Evolutionary conservation across 2,113 vertebrate genomes (phyloP).

Genomic region (Ctenodactylus gundi): DNA sequence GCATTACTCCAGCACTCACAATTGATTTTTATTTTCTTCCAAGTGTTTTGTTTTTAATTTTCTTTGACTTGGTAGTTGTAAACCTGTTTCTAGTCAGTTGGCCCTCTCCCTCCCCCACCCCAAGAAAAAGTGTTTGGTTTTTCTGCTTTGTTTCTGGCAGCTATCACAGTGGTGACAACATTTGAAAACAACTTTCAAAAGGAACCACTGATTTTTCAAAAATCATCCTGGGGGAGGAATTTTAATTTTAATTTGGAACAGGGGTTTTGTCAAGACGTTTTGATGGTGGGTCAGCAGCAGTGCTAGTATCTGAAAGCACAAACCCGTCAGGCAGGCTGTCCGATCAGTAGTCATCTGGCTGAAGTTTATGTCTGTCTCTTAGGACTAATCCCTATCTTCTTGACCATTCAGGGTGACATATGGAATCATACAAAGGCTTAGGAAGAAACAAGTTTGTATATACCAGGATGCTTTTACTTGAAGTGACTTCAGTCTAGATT

Average conservation of each 20-base stretch:
- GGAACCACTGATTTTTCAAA: slow-evolving; percentile 76
- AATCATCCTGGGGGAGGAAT: slow-evolving; percentile 63
- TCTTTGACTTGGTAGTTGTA: slow-evolving; percentile 76
- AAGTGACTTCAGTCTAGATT: slow-evolving; percentile 78
- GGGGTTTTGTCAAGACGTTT: slow-evolving; percentile 69
- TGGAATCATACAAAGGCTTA: slow-evolving; percentile 82
- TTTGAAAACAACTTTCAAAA: slow-evolving; percentile 76
- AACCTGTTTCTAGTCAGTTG: slow-evolving; percentile 75
- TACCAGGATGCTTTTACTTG: slow-evolving; percentile 73
- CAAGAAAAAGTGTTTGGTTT: slow-evolving; percentile 66
- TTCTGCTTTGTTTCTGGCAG: slow-evolving; percentile 86
- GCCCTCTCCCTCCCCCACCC: slow-evolving; percentile 24
- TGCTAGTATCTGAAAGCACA: slow-evolving; percentile 79
- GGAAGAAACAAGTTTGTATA: slow-evolving; percentile 69
- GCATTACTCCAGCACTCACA: slow-evolving; percentile 82
- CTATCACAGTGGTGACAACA: slow-evolving; percentile 83
- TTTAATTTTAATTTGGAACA: slow-evolving; percentile 64
- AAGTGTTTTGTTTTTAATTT: slow-evolving; percentile 76
- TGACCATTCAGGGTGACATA: slow-evolving; percentile 69
- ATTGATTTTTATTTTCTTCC: slow-evolving; percentile 78
- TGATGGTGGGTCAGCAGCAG: slow-evolving; percentile 61
- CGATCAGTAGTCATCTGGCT: slow-evolving; percentile 62
- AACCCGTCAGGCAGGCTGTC: slow-evolving; percentile 38
- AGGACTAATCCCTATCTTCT: slow-evolving; percentile 57
- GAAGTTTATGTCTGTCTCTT: slow-evolving; percentile 54